Conservation (phyloP, 2,113 vertebrate species). For the Brienomyrus brachyistius region DNA sequence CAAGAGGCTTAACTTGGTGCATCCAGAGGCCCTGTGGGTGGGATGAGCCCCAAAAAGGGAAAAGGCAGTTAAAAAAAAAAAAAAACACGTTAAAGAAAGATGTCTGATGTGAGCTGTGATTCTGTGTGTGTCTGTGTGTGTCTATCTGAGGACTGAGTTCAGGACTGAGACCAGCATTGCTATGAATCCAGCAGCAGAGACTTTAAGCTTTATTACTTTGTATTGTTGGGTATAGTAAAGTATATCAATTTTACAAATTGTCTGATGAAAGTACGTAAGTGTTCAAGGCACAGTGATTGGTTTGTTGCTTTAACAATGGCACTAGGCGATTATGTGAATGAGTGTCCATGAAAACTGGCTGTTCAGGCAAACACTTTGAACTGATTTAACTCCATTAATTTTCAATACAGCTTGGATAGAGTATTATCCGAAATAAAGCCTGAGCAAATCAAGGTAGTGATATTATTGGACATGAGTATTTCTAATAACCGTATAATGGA, state of each 20-base stretch:
- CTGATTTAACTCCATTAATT: neutral
- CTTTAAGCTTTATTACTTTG: neutral
- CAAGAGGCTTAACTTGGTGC: constrained; percentile 6
- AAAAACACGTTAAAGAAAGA: neutral
- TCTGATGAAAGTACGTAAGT: neutral
- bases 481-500: neutral
- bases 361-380: neutral
- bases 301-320: neutral
- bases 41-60: neutral
- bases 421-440: neutral
- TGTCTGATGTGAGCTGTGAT: neutral
- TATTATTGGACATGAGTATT: neutral
- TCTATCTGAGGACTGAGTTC: neutral
- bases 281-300: neutral
- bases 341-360: neutral
- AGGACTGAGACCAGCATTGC: neutral
- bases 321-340: neutral
- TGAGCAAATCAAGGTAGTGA: neutral
- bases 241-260: neutral
- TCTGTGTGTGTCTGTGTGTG: neutral
- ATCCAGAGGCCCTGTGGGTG: neutral
- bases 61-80: neutral
- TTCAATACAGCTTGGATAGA: neutral
- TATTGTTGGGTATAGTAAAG: neutral
- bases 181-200: neutral